These are phyloP conservation scores for Vulpes vulpes DNA, from an alignment of 2,113 vertebrate species.

Conservation along the genomic window DNA sequence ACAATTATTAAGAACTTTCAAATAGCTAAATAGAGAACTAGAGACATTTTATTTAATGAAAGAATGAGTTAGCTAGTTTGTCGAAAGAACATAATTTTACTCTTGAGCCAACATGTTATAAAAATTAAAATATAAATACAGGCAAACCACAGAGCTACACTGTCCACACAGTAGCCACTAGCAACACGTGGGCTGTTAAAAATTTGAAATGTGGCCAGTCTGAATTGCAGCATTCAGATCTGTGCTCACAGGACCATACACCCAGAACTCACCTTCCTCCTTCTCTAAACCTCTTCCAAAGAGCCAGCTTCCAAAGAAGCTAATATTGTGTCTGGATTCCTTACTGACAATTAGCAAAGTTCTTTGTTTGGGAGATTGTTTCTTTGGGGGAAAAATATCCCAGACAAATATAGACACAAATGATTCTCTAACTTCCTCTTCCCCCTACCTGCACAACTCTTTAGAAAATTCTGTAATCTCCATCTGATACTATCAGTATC, in stretches of 20 bases:
- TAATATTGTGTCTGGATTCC: not conserved
- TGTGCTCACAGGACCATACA: not conserved
- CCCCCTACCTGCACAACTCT: not conserved
- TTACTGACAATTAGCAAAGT: not conserved
- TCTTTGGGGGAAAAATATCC: not conserved
- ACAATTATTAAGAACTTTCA: constrained; percentile 46
- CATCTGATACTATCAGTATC: not conserved
- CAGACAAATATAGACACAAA: not conserved
- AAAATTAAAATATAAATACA: constrained; percentile 36
- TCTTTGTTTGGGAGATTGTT: not conserved
- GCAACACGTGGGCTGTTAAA: not conserved
- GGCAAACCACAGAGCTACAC: not conserved
- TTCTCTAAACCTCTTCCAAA: not conserved
- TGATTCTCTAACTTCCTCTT: not conserved
- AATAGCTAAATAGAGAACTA: not conserved
- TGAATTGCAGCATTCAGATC: not conserved
- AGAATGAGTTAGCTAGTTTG: constrained; percentile 1
- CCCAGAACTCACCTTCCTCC: not conserved
- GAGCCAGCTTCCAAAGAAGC: not conserved
- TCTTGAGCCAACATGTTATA: not conserved
- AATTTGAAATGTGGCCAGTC: not conserved
- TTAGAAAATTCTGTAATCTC: not conserved
- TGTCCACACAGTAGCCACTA: not conserved
- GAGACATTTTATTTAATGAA: constrained; percentile 14
- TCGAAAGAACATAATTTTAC: constrained; percentile 24